phyloP scores from a whole-genome alignment of 2,797 vertebrate genomes.

The Dallia pectoralis region DNA sequence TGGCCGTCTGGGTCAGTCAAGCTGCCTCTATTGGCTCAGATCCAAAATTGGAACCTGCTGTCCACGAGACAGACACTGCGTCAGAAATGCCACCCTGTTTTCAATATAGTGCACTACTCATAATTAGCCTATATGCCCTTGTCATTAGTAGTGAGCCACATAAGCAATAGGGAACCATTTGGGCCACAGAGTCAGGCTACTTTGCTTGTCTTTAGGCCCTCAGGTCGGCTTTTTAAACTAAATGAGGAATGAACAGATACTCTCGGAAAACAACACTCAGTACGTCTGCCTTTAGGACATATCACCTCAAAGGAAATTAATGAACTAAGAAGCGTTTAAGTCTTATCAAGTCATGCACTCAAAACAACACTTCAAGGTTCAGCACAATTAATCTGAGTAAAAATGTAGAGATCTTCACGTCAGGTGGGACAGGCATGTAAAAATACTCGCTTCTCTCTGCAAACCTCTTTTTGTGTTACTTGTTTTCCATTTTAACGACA shows the following conservation, averaged over 20 bases:
- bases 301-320: slow-evolving; percentile 32
- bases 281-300: not conserved
- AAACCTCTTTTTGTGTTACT: no score
- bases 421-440: not conserved
- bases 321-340: slow-evolving; percentile 27
- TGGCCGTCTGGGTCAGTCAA: slow-evolving; percentile 58
- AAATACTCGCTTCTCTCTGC: not conserved
- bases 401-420: not conserved
- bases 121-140: not conserved
- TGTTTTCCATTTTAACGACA: no score
- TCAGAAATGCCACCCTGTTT: not conserved
- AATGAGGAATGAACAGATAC: slow-evolving; percentile 38
- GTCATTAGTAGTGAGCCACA: not conserved
- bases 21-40: slow-evolving; percentile 43
- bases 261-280: slow-evolving; percentile 29
- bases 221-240: slow-evolving; percentile 62
- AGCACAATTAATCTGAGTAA: not conserved
- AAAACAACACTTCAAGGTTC: not conserved
- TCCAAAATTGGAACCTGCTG: slow-evolving; percentile 71
- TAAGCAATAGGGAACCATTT: not conserved
- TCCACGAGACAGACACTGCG: slow-evolving; percentile 38
- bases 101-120: not conserved
- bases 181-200: not conserved
- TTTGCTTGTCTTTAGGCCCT: slow-evolving; percentile 39
- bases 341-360: not conserved